Evolutionary conservation across 2,113 vertebrate species (phyloP).

Genomic region (Limnothrissa miodon): DNA sequence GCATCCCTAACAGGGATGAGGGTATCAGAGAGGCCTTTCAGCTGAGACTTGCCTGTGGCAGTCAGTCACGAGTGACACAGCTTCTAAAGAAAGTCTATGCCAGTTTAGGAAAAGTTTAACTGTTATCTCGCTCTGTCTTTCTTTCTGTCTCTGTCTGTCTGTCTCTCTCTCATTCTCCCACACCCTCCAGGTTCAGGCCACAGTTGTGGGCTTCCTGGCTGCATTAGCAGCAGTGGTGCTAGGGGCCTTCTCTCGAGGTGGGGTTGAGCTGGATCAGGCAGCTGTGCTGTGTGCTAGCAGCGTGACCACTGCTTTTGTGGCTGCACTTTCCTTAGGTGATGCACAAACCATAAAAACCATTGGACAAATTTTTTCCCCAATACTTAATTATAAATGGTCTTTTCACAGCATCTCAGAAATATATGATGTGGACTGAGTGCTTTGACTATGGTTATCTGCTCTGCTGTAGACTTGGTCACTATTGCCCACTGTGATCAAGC

Average conservation of each 20-base stretch:
- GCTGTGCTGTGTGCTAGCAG: constrained; percentile 90
- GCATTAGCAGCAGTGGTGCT: constrained; percentile 84
- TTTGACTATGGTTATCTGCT: constrained; percentile 9
- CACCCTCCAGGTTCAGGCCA: constrained; percentile 84
- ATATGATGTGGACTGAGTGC: not conserved
- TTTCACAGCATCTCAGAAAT: not conserved
- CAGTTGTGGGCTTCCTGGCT: constrained; percentile 90
- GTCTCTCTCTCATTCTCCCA: not conserved
- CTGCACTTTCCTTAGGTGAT: constrained; percentile 84
- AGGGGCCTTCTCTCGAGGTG: constrained; percentile 78
- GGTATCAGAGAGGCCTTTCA: not conserved
- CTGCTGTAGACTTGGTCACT: not conserved
- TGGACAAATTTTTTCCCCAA: not conserved
- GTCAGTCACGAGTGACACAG: not conserved
- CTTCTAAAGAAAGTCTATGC: not conserved
- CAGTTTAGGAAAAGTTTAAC: not conserved
- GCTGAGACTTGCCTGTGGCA: too few species aligned
- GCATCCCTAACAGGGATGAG: not conserved
- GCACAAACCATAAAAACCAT: not conserved
- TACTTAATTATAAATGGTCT: not conserved
- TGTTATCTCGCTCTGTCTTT: not conserved
- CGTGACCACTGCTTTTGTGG: constrained; percentile 85
- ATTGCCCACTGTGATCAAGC: not conserved
- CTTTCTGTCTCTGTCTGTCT: not conserved
- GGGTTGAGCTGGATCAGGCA: constrained; percentile 79